Base-by-base conservation (phyloP, 2,888 invertebrate species). In the Dugesia japonica region DNA sequence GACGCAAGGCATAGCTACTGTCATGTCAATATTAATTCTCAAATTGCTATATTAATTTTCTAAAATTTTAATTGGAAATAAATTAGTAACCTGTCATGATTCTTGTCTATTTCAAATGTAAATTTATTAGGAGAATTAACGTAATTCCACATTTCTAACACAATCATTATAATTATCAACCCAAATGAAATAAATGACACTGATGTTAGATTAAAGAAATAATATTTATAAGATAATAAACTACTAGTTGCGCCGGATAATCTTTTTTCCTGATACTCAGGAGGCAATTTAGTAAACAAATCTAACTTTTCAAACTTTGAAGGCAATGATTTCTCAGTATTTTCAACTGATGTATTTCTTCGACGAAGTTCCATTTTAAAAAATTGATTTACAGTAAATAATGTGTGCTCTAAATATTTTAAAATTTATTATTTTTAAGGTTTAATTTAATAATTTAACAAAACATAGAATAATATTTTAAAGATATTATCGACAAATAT, bases 351-450 rank as follows among this genome's bases (percentile, higher is more conserved):
- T 23, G 17, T 9, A 13, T 23, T n/a, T 56, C 56, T 56, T 4
- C 23, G n/a, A 56, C 56, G 56, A 56, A 56, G 1, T 56, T 56
- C 56, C 56, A 56, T 56, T 56, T n/a, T n/a, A n/a, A 76, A 98
- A 99, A 88, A 99, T 99, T 87, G n/a, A n/a, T n/a, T n/a, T n/a
- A n/a, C n/a, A n/a, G n/a, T n/a, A n/a, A n/a, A n/a, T n/a, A n/a
- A n/a, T n/a, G n/a, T n/a, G n/a, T n/a, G n/a, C n/a, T n/a, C n/a
- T n/a, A n/a, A n/a, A n/a, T n/a, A n/a, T n/a, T n/a, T n/a, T n/a
- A n/a, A n/a, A n/a, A n/a, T n/a, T n/a, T n/a, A n/a, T n/a, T n/a
- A n/a, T n/a, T n/a, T n/a, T n/a, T n/a, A n/a, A n/a, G n/a, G n/a
- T n/a, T n/a, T n/a, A n/a, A n/a, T n/a, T n/a, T n/a, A n/a, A n/a